These are phyloP conservation scores for Alethe diademata DNA, from an alignment of 2,113 vertebrate species.

Conservation along the genomic window DNA sequence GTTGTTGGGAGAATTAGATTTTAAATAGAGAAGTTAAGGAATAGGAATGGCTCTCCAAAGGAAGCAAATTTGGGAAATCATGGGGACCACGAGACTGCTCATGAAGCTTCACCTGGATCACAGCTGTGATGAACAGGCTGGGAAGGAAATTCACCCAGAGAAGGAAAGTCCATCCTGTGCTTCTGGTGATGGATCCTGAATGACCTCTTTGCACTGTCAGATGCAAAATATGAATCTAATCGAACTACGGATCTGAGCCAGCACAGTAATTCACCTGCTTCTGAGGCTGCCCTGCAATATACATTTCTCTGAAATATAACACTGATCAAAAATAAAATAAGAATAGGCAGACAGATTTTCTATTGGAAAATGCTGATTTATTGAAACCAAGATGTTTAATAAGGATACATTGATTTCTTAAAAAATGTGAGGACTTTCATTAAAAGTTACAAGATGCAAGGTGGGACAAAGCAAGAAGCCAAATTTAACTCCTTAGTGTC, in stretches of 20 bases:
- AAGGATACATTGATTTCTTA: slow-evolving; percentile 25
- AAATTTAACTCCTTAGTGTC: not conserved
- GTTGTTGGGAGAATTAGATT: not conserved
- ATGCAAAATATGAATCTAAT: slow-evolving; percentile 53
- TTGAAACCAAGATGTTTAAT: slow-evolving; percentile 24
- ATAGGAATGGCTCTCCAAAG: not conserved
- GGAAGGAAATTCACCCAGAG: not conserved
- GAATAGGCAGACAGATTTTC: slow-evolving; percentile 53
- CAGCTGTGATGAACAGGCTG: accelerated
- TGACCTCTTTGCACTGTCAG: slow-evolving; percentile 33
- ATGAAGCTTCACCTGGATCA: not conserved
- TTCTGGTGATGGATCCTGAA: not conserved
- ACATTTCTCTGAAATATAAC: slow-evolving; percentile 57
- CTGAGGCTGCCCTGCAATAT: slow-evolving; percentile 13
- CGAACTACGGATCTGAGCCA: slow-evolving; percentile 27
- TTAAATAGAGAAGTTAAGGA: not conserved
- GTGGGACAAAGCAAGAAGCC: not conserved
- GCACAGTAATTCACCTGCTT: slow-evolving; percentile 47
- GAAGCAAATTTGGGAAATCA: not conserved
- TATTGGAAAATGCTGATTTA: slow-evolving; percentile 63
- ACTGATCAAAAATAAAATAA: slow-evolving; percentile 56
- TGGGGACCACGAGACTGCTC: not conserved
- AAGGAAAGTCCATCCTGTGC: not conserved
- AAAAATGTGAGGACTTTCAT: not conserved
- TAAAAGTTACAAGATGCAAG: not conserved